Percentiles rank a stretch among this genome's conserved stretches.
phyloP scores from a whole-genome alignment of 2,113 vertebrate species.

The Bufo bufo region DNA sequence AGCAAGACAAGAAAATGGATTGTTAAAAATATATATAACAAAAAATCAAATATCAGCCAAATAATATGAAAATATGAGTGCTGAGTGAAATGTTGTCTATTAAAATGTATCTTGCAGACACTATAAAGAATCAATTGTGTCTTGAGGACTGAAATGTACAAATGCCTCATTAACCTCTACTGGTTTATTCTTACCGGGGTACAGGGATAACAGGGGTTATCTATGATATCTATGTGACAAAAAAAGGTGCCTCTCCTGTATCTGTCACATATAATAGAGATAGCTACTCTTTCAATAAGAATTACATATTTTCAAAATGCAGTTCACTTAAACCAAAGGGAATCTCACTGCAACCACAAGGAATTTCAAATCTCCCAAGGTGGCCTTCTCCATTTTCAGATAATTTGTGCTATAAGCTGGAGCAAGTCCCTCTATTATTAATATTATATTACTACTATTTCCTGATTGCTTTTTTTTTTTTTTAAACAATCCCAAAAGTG shows the following conservation, averaged over 20 bases:
- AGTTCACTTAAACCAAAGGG: background rate
- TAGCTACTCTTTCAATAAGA: constrained; percentile 76
- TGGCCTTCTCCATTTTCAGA: background rate
- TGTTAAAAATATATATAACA: constrained; percentile 29
- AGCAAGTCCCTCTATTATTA: background rate
- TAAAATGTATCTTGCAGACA: constrained; percentile 63
- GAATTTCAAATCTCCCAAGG: background rate
- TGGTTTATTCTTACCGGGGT: constrained; percentile 71
- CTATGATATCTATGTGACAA: constrained; percentile 82
- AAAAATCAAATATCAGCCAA: constrained; percentile 42
- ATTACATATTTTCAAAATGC: constrained; percentile 49
- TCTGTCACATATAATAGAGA: constrained; percentile 76
- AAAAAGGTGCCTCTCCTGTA: constrained; percentile 72
- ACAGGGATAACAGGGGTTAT: constrained; percentile 78
- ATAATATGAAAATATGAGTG: constrained; percentile 25
- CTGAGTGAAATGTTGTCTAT: constrained; percentile 51
- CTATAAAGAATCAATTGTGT: constrained; percentile 60
- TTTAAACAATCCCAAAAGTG: background rate
- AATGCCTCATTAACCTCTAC: constrained; percentile 71
- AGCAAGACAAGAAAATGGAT: constrained; percentile 27
- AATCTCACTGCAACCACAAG: background rate
- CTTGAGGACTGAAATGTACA: constrained; percentile 70
- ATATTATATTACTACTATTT: background rate
- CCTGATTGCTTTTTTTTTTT: background rate
- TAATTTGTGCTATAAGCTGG: background rate